Conservation (phyloP, 2,797 vertebrate genomes). For the Premnoplex brunnescens region DNA sequence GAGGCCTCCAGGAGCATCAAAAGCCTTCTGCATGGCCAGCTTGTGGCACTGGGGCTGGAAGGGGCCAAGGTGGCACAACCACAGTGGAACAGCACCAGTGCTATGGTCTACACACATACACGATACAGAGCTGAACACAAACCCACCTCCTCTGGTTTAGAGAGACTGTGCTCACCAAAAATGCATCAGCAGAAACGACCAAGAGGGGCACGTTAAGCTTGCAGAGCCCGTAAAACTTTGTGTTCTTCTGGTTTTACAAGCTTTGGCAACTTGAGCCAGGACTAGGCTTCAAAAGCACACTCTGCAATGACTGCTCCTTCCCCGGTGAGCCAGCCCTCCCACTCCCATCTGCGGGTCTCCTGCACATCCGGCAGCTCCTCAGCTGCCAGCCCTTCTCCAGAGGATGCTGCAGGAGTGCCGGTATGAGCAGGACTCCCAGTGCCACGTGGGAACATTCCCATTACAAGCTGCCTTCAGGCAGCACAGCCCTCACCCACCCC, state of each 20-base stretch:
- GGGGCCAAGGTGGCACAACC: not conserved
- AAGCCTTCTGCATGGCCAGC: not conserved
- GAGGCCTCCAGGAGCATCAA: not conserved
- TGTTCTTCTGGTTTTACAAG: not conserved
- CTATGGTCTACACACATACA: fast-evolving
- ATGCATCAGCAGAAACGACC: not conserved
- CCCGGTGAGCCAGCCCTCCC: not conserved
- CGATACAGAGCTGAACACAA: fast-evolving
- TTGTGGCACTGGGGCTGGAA: fast-evolving
- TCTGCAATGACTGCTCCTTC: not conserved
- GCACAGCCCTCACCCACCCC: not conserved
- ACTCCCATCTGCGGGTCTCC: not conserved
- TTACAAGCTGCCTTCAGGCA: not conserved
- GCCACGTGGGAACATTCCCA: not conserved
- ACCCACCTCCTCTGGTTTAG: not conserved
- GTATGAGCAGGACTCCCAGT: not conserved
- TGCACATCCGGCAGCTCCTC: not conserved
- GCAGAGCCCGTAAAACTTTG: not conserved
- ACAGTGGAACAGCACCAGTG: not conserved
- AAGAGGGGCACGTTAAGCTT: not conserved
- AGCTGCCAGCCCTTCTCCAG: not conserved
- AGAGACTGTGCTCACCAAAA: not conserved
- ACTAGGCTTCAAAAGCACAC: not conserved
- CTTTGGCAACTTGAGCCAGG: not conserved
- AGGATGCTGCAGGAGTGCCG: not conserved